Evolutionary conservation across 2,797 vertebrate genomes (phyloP), one percentile per base, ranked within the genome.

Genomic region (Jordanella pulchra): DNA sequence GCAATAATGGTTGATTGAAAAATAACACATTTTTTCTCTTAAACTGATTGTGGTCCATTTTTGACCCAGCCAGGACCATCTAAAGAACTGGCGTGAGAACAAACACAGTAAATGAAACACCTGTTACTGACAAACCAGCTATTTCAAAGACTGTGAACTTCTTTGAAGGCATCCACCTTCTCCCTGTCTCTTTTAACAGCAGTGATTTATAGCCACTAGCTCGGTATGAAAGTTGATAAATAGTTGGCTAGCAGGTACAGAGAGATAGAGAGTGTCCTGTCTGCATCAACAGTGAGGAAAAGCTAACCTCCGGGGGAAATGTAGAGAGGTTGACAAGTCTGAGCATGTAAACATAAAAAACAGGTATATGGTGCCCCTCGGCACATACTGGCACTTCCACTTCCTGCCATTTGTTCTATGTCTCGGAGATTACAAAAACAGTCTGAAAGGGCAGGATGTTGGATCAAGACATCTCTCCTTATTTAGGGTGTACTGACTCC

Each of bases 361-460:
- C 86, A 89, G 85, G 88, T 90, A 89, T 81, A 87, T 75, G 78
- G 83, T 87, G 87, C 87, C 91, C 84, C 82, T 88, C 89, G 90
- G 85, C 88, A 79, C 58, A 68, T 90, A 86, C 89, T 78, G 86
- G 85, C 70, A 70, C 80, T 39, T 86, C 71, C 67, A 76, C 80
- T 92, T 94, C 88, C 89, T 91, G 88, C 83, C 83, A 87, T 91
- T 93, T 91, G 90, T 93, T 92, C 87, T 83, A 76, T 13, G 71
- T 88, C 79, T 75, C 65, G 72, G 75, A 75, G 74, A 89, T 84
- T 77, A 27, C 17, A 14, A 28, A 28, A 39, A 51, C 30, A 27
- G 47, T 47, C 86, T 87, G 87, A 90, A 89, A 89, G 84, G 84
- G 86, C 90, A 92, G 90, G 89, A 92, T 88, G 87, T 87, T 77